Conservation (phyloP, 2,888 invertebrate genomes). For the Trichopria drosophilae region DNA sequence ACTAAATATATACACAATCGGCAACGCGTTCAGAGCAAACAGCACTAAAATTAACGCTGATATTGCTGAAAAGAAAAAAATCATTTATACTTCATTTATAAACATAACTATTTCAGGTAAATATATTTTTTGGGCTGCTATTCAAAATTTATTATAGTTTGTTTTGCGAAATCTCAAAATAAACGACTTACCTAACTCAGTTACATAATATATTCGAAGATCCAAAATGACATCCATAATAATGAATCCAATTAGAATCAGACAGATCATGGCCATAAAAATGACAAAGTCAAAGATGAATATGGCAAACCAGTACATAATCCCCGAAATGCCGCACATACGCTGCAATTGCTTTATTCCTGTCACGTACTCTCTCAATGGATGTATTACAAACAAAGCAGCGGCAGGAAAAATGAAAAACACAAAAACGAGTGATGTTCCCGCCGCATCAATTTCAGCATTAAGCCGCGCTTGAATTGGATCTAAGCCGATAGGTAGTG, state of each 20-base stretch:
- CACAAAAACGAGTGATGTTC: slow-evolving; percentile 39
- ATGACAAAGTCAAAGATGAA: slow-evolving; percentile 63
- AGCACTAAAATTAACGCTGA: slow-evolving; percentile 73
- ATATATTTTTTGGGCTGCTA: too few relatives aligned
- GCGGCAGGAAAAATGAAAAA: slow-evolving; percentile 42
- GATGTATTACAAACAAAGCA: slow-evolving; percentile 64
- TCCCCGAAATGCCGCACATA: slow-evolving; percentile 67
- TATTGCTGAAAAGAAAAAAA: slow-evolving; percentile 40
- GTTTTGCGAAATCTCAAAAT: not conserved
- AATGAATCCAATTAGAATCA: slow-evolving; percentile 41
- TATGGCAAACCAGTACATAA: slow-evolving; percentile 67
- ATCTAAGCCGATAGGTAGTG: slow-evolving; percentile 42
- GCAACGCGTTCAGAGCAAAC: slow-evolving; percentile 67
- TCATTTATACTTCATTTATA: not conserved
- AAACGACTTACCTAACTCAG: slow-evolving; percentile 58
- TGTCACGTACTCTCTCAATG: slow-evolving; percentile 65
- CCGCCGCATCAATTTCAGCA: slow-evolving; percentile 32
- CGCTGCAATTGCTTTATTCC: slow-evolving; percentile 70
- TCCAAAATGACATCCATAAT: slow-evolving; percentile 44
- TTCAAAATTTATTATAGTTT: too few relatives aligned
- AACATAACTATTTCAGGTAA: not conserved
- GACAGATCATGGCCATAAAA: slow-evolving; percentile 46
- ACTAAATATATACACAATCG: slow-evolving; percentile 49
- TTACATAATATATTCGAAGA: slow-evolving; percentile 40
- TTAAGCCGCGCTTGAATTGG: slow-evolving; percentile 5